These are phyloP conservation scores for Scelioninae gen. 1 DNA, from an alignment of 2,888 invertebrate species.

Conservation along the genomic window DNA sequence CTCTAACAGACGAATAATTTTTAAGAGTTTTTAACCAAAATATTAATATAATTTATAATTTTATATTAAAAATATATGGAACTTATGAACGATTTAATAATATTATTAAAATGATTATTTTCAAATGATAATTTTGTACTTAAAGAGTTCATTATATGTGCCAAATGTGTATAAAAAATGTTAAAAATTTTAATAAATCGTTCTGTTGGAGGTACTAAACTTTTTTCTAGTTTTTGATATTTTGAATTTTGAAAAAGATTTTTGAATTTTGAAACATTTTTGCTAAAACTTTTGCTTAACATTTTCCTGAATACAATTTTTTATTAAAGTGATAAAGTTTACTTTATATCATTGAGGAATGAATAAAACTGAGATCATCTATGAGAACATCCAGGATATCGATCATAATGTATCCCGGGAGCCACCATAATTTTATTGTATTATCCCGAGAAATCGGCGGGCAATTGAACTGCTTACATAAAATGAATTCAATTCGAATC, in stretches of 20 bases:
- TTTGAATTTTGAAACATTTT: conserved; percentile 34
- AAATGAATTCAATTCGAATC: conserved; percentile 21
- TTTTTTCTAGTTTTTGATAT: conserved; percentile 16
- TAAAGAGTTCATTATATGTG: no score
- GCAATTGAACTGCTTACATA: conserved; percentile 29
- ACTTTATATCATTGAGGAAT: neutral
- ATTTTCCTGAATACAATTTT: neutral
- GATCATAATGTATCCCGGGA: conserved; percentile 31
- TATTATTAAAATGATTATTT: neutral
- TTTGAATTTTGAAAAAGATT: conserved; percentile 35
- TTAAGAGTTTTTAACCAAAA: neutral
- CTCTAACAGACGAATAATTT: neutral
- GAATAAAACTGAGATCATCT: conserved; percentile 15
- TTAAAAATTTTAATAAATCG: no score
- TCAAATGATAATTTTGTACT: neutral
- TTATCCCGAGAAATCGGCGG: conserved; percentile 29
- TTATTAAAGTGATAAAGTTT: no score
- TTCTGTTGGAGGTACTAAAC: neutral
- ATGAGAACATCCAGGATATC: neutral
- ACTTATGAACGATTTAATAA: no score
- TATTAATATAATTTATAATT: no score
- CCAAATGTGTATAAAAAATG: no score
- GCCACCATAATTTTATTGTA: conserved; percentile 10
- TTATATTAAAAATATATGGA: no score
- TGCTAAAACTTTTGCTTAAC: neutral